Conservation (phyloP, 2,113 vertebrate genomes). For the Halcyon malimbica region DNA sequence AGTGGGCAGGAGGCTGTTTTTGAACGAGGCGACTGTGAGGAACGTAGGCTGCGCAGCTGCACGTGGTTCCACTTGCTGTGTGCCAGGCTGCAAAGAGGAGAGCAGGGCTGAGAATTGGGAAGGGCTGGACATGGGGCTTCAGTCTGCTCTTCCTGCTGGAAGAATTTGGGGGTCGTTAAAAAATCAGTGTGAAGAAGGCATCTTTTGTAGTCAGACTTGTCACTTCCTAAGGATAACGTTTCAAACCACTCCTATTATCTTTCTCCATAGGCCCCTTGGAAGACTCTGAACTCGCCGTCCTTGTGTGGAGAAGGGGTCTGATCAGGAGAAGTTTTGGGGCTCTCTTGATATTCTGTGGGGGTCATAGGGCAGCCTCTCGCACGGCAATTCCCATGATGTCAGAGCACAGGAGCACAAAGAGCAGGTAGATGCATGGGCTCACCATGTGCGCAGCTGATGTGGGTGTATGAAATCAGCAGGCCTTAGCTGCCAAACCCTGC, state of each 20-base stretch:
- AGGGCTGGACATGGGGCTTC: neutral
- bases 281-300: neutral
- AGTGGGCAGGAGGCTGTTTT: conserved; percentile 38
- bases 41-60: neutral
- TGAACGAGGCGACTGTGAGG: neutral
- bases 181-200: neutral
- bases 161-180: neutral
- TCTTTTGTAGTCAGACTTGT: neutral
- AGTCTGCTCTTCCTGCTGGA: neutral
- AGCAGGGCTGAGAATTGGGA: neutral
- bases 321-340: neutral
- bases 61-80: neutral
- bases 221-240: neutral
- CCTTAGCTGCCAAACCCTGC: neutral
- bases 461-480: neutral
- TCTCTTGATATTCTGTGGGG: neutral
- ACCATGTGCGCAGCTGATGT: neutral
- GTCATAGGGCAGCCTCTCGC: neutral
- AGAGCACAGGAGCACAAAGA: neutral
- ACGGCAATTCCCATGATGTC: neutral
- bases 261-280: neutral
- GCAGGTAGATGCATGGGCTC: neutral
- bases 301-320: neutral
- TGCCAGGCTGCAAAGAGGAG: neutral
- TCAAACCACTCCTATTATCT: neutral